Percentiles rank a stretch among this genome's conserved stretches.
Evolutionary conservation across 1,140 invertebrate species (phyloP).

Genomic region (Hylaeus anthracinus): DNA sequence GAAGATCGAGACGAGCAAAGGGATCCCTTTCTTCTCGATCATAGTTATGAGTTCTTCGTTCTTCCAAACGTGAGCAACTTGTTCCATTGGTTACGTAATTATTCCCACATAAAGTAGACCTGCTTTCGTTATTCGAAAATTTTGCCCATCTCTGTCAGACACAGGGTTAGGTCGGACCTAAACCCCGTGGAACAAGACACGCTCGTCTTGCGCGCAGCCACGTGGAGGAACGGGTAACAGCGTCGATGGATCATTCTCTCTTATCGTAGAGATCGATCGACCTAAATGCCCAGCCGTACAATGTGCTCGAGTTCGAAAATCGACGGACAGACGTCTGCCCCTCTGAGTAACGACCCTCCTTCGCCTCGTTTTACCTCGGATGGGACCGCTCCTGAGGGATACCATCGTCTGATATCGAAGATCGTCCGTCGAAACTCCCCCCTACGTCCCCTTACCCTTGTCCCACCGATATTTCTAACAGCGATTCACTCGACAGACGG

Average conservation of each 20-base stretch:
- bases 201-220: conserved; percentile 37
- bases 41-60: no score
- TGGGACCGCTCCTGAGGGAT: conserved; percentile 15
- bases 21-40: no score
- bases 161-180: no score
- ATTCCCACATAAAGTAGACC: no score
- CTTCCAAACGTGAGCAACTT: no score
- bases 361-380: neutral
- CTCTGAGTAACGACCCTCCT: conserved; percentile 17
- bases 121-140: no score
- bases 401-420: conserved; percentile 17
- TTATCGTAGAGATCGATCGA: conserved; percentile 37
- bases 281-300: conserved; percentile 28
- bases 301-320: conserved; percentile 43
- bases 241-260: conserved; percentile 46
- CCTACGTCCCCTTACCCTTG: neutral
- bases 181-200: conserved; percentile 22
- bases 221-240: conserved; percentile 40
- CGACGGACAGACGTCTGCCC: conserved; percentile 18
- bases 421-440: conserved; percentile 2
- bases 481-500: neutral
- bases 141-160: no score
- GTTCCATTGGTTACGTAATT: no score
- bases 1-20: no score
- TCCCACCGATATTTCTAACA: neutral